Evolutionary conservation across 1,140 invertebrate species (phyloP).

Genomic region (Trichonephila clavata): DNA sequence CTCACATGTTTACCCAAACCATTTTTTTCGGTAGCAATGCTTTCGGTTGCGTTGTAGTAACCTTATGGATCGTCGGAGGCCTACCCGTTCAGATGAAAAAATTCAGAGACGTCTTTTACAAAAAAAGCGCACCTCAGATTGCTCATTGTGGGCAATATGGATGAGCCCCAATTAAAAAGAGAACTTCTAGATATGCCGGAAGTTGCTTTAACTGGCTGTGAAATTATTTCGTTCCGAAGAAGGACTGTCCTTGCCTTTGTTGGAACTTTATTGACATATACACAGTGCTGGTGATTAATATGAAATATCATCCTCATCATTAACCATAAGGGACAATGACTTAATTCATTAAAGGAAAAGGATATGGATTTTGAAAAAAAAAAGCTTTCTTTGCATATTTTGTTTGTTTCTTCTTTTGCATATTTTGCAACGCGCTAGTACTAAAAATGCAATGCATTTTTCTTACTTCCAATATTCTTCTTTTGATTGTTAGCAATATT

Average conservation of each 20-base stretch:
- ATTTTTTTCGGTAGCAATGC: neutral
- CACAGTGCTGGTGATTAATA: neutral
- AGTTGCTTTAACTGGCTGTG: neutral
- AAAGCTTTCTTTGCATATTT: too few relatives aligned
- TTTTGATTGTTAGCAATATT: too few relatives aligned
- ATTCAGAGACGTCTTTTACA: neutral
- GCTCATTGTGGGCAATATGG: neutral
- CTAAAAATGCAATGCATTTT: too few relatives aligned
- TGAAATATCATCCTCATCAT: too few relatives aligned
- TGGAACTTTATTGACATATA: neutral
- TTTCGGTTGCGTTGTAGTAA: neutral
- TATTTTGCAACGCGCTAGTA: too few relatives aligned
- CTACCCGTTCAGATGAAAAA: neutral
- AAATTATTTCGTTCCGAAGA: neutral
- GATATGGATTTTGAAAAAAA: too few relatives aligned
- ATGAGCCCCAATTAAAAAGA: neutral
- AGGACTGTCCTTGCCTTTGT: neutral
- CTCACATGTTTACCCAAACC: neutral
- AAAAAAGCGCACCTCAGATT: neutral
- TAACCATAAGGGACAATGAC: too few relatives aligned
- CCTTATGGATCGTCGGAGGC: neutral
- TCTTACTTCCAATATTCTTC: too few relatives aligned
- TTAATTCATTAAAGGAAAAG: too few relatives aligned
- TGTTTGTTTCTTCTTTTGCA: too few relatives aligned
- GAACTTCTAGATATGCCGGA: neutral